Conservation (phyloP, 2,113 vertebrate species). For the Fregetta grallaria region DNA sequence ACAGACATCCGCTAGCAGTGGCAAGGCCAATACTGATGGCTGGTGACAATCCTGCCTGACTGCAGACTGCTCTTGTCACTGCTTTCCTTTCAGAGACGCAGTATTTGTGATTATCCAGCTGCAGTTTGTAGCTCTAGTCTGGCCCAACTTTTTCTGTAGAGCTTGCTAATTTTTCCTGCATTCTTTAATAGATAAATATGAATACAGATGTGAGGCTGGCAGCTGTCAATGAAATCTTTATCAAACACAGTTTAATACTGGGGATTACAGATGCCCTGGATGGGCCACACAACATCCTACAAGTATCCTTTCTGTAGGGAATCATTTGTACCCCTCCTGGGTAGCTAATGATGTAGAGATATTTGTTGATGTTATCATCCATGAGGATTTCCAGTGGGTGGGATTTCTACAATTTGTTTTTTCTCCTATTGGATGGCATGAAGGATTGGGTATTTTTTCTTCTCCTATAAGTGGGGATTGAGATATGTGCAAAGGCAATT, state of each 20-base stretch:
- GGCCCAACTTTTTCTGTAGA: not conserved
- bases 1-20: not conserved
- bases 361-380: not conserved
- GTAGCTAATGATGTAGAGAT: not conserved
- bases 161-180: not conserved
- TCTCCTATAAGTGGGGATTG: not conserved
- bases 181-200: constrained; percentile 66
- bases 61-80: not conserved
- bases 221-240: constrained; percentile 75
- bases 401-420: not conserved
- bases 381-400: not conserved
- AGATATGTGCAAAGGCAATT: not conserved
- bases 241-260: constrained; percentile 70
- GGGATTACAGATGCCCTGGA: constrained; percentile 72
- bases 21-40: not conserved
- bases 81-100: not conserved
- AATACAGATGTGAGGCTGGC: constrained; percentile 79
- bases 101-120: not conserved
- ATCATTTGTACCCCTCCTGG: not conserved
- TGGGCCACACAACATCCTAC: constrained; percentile 58
- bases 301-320: constrained; percentile 61
- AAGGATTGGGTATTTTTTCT: not conserved
- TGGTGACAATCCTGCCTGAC: not conserved
- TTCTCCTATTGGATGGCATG: not conserved
- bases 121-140: not conserved